A percentile compares a stretch with the other conserved stretches of the same genome.
phyloP scores from a whole-genome alignment of 2,113 vertebrate genomes.

The Leptodactylus fuscus region DNA sequence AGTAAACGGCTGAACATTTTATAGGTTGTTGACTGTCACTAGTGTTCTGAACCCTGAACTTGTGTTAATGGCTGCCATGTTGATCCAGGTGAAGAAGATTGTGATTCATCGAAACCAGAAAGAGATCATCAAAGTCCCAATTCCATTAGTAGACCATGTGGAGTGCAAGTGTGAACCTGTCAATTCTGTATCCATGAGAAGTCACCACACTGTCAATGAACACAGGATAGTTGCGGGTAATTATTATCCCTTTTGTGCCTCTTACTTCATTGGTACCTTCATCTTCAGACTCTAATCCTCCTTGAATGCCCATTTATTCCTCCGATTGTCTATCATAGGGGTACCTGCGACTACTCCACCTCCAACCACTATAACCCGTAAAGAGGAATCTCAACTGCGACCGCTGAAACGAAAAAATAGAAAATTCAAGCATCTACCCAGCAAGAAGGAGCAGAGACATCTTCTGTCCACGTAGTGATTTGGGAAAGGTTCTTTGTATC shows the following conservation, averaged over 20 bases:
- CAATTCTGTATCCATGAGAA: conserved; percentile 31
- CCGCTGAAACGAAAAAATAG: conserved; percentile 79
- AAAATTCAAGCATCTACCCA: conserved; percentile 81
- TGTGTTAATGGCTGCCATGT: conserved; percentile 37
- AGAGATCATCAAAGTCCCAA: conserved; percentile 79
- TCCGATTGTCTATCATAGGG: conserved; percentile 64
- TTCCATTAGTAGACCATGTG: conserved; percentile 91
- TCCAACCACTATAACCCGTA: conserved; percentile 62
- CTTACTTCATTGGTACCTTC: not conserved
- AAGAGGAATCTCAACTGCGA: conserved; percentile 68
- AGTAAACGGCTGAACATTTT: not conserved
- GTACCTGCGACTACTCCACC: conserved; percentile 64
- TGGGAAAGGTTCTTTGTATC: conserved; percentile 21
- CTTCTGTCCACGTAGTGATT: conserved; percentile 74
- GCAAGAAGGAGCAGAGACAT: conserved; percentile 78
- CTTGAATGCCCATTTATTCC: not conserved
- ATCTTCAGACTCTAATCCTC: not conserved
- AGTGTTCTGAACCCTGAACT: not conserved
- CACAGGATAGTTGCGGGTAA: conserved; percentile 64
- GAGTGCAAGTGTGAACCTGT: conserved; percentile 82
- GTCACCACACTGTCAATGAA: conserved; percentile 59
- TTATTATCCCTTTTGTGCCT: not conserved
- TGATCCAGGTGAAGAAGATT: conserved; percentile 87
- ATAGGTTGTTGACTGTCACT: not conserved
- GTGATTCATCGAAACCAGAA: conserved; percentile 78